phyloP scores from a whole-genome alignment of 1,140 invertebrate species.

The Drosophila pandora region DNA sequence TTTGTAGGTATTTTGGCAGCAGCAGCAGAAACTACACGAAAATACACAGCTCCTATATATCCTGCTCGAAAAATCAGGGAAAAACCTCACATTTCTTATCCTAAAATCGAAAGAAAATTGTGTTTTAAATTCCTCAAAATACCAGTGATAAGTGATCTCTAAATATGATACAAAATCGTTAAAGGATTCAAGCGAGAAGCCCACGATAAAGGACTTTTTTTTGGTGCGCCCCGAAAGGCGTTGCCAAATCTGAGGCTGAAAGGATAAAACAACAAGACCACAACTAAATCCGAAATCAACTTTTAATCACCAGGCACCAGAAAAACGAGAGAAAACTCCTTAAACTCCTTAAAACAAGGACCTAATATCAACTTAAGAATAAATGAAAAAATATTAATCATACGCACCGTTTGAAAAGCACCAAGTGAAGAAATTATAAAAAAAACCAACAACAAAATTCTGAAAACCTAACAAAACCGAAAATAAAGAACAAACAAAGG shows the following conservation, averaged over 20 bases:
- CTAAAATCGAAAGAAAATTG: slow-evolving; percentile 20
- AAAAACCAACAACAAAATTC: slow-evolving; percentile 14
- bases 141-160: slow-evolving; percentile 23
- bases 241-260: slow-evolving; percentile 56
- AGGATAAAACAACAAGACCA: slow-evolving; percentile 34
- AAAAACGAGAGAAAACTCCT: slow-evolving; percentile 20
- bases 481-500: slow-evolving; percentile 41
- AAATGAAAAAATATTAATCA: slow-evolving; percentile 46
- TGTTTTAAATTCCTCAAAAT: slow-evolving; percentile 11
- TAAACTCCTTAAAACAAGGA: slow-evolving; percentile 2
- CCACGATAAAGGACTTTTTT: slow-evolving; percentile 23
- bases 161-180: slow-evolving; percentile 10
- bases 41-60: slow-evolving; percentile 56
- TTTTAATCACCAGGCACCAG: slow-evolving; percentile 10
- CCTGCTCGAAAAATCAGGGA: slow-evolving; percentile 46
- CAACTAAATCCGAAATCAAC: slow-evolving; percentile 16
- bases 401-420: slow-evolving; percentile 59
- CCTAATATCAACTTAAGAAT: background rate
- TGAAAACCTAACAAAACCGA: slow-evolving; percentile 13
- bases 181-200: slow-evolving; percentile 1
- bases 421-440: slow-evolving; percentile 15
- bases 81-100: slow-evolving; percentile 33
- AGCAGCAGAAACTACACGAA: slow-evolving; percentile 41
- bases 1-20: slow-evolving; percentile 79
- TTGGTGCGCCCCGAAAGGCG: slow-evolving; percentile 57